Base-by-base conservation (phyloP, 1,140 invertebrate species). In the Laupala kohalensis region DNA sequence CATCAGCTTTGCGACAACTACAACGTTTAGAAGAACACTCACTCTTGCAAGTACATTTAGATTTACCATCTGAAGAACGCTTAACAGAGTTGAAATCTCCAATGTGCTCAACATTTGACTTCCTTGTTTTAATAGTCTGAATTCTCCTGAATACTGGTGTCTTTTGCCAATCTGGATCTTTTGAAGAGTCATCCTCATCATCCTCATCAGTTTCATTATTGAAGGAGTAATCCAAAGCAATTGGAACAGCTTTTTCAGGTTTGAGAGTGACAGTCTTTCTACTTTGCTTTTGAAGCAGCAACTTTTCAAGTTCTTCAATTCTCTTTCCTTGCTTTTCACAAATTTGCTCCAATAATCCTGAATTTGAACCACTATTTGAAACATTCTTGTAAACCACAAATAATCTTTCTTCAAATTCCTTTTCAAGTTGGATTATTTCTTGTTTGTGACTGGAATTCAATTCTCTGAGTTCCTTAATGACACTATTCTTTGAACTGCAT, bases 111-210 rank as follows among this genome's bases (percentile, higher is more conserved):
- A 13, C 23, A 64, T 70, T 6, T 67, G 63, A 72, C 9, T 64
- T 70, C 76, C 70, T 74, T 77, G 78, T 78, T 74, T 70, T 73
- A 5, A 77, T 62, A 63, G 72, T 78, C 25, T 76, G 72, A 28
- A 82, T 73, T 37, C 79, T 77, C 70, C 77, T 79, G 74, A 77
- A 85, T 5, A 87, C 75, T 4, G 88, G 88, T 6, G 88, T 89
- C 70, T 82, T 83, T 23, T 75, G 80, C 89, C 89, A 91, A 76
- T 90, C 89, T 0, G 89, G 88, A 80, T 91, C 89, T 63, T 86
- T 83, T 3, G 83, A 78, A 0, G 75, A 27, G 74, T 85, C 78
- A 71, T 87, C 85, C 15, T 83, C 78, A n/a, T 77, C 76, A 13
- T 79, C 78, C 62, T 69, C 72, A 23, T 75, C 70, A 25, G 19